Conservation (phyloP, 2,888 invertebrate genomes). For the Heliconius aoede region DNA sequence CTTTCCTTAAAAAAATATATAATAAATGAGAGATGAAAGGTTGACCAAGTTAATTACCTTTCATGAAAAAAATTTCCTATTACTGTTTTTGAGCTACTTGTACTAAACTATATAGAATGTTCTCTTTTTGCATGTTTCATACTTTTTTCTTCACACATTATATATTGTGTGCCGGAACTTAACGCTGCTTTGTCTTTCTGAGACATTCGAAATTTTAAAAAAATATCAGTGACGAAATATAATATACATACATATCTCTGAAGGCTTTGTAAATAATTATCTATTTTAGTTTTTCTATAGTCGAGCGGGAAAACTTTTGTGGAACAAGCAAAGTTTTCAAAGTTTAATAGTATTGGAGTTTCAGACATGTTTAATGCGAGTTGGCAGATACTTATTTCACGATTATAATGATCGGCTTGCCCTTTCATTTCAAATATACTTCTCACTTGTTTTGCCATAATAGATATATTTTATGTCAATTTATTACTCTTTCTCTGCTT, state of each 20-base stretch:
- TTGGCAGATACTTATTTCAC: constrained; percentile 11
- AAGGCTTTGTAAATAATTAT: too few species aligned
- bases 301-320: neutral
- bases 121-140: too few species aligned
- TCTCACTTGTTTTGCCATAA: neutral
- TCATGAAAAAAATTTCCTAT: neutral
- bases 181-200: too few species aligned
- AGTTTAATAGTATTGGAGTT: constrained; percentile 7
- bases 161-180: too few species aligned
- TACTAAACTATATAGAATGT: too few species aligned
- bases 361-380: constrained; percentile 12
- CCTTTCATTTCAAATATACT: neutral
- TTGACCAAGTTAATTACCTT: neutral
- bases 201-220: too few species aligned
- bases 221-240: too few species aligned
- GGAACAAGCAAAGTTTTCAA: neutral
- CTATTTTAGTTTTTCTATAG: too few species aligned
- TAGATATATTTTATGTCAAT: neutral
- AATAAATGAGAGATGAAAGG: neutral
- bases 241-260: too few species aligned
- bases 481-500: neutral
- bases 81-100: neutral
- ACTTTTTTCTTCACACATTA: too few species aligned
- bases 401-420: neutral
- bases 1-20: too few species aligned